Percentiles rank a stretch among this genome's conserved stretches.
Conservation (phyloP, 1,140 invertebrate species). For the Drosophila triauraria region DNA sequence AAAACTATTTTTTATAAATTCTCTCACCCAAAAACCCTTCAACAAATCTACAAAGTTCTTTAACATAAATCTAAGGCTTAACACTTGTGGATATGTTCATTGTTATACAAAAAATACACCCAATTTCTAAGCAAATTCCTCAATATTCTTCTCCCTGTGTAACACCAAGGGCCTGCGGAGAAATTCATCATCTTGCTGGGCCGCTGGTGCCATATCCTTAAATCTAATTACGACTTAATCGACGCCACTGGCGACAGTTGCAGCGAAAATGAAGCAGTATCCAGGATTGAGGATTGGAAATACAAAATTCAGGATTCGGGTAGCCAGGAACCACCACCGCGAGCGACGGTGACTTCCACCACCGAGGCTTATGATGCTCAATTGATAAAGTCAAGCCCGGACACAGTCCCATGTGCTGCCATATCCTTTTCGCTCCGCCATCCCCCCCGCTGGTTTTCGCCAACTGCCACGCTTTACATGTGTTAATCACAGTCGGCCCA, state of each 20-base stretch:
- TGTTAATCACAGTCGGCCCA: conserved; percentile 80
- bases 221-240: conserved; percentile 85
- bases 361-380: conserved; percentile 79
- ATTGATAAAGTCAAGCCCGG: conserved; percentile 80
- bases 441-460: conserved; percentile 37
- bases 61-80: too few relatives aligned
- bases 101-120: too few relatives aligned
- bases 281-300: conserved; percentile 5
- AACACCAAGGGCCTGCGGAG: conserved; percentile 31
- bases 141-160: conserved; percentile 2
- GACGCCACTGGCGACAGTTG: conserved; percentile 82
- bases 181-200: conserved; percentile 83
- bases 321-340: conserved; percentile 30
- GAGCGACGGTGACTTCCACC: conserved; percentile 36
- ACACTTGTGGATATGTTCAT: too few relatives aligned
- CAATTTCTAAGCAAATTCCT: too few relatives aligned
- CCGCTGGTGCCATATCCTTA: conserved; percentile 85
- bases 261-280: conserved; percentile 60
- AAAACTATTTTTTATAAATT: too few relatives aligned
- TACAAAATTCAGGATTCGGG: background rate
- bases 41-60: too few relatives aligned
- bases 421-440: conserved; percentile 33
- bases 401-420: conserved; percentile 64
- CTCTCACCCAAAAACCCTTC: too few relatives aligned
- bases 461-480: conserved; percentile 78